Percentiles rank a stretch among this genome's conserved stretches.
phyloP scores from a whole-genome alignment of 2,888 invertebrate genomes.

The Aphodius granarius region DNA sequence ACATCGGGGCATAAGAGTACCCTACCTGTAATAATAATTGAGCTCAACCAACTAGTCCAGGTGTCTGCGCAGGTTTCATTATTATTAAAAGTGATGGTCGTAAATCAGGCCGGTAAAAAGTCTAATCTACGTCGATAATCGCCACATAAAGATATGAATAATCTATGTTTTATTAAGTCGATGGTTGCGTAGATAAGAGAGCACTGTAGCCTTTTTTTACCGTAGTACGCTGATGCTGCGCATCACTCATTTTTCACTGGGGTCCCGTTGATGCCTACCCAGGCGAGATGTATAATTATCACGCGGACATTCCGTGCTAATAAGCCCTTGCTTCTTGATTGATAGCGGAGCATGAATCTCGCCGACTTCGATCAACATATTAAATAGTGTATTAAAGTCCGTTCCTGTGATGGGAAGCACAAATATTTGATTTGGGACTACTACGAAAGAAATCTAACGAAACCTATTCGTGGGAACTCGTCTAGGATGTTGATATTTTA shows the following conservation, averaged over 20 bases:
- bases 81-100: conserved; percentile 6
- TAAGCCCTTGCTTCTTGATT: conserved; percentile 44
- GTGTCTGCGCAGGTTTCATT: neutral
- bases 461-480: neutral
- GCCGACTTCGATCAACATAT: conserved; percentile 30
- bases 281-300: conserved; percentile 44
- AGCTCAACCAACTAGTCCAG: too few species aligned
- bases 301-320: conserved; percentile 47
- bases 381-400: conserved; percentile 31
- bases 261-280: conserved; percentile 37
- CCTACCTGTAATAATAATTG: too few species aligned
- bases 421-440: conserved; percentile 17
- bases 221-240: conserved; percentile 29
- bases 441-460: too few species aligned
- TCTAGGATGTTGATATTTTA: neutral
- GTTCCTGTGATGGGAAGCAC: conserved; percentile 14
- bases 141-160: conserved; percentile 13
- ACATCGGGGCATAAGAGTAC: too few species aligned
- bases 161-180: conserved; percentile 27
- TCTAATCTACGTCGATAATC: conserved; percentile 4
- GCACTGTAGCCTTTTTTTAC: conserved; percentile 1
- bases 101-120: conserved; percentile 15
- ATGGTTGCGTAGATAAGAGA: conserved; percentile 10
- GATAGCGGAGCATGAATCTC: conserved; percentile 33
- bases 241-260: conserved; percentile 40